These are phyloP conservation scores for Palythoa grandiflora DNA, from an alignment of 92 coral and sea anemone species.

Conservation along the genomic window DNA sequence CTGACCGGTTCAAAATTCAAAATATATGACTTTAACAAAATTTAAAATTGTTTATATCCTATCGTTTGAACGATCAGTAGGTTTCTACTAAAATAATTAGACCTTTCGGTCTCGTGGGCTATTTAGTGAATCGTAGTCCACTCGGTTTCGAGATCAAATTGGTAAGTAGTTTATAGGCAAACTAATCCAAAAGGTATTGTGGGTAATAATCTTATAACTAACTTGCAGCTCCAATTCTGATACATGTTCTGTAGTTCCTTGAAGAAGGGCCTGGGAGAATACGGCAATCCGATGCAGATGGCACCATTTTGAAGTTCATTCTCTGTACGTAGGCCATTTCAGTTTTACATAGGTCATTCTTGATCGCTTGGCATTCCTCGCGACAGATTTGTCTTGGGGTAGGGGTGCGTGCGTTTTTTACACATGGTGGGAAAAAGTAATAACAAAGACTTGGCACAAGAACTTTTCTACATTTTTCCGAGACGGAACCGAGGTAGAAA, in stretches of 20 bases:
- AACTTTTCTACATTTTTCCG: slow-evolving; percentile 26
- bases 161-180: too few species aligned
- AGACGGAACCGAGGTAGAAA: background rate
- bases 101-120: too few species aligned
- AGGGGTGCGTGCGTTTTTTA: slow-evolving; percentile 24
- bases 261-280: slow-evolving; percentile 19
- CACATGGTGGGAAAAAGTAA: slow-evolving; percentile 30
- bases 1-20: too few species aligned
- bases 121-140: too few species aligned
- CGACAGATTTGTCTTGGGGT: slow-evolving; percentile 43
- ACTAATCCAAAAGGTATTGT: too few species aligned
- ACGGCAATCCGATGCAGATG: slow-evolving; percentile 13
- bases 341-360: slow-evolving; percentile 17
- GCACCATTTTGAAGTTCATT: background rate
- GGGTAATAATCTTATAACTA: background rate
- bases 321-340: background rate
- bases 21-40: too few species aligned
- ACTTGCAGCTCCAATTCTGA: slow-evolving; percentile 18
- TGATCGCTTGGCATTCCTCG: slow-evolving; percentile 31
- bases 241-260: background rate
- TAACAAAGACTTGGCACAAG: slow-evolving; percentile 31
- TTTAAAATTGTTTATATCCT: too few species aligned
- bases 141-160: too few species aligned
- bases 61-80: too few species aligned
- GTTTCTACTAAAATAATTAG: too few species aligned